These are phyloP conservation scores for Scaptodrosophila latifasciaeformis DNA, from an alignment of 2,888 invertebrate species.

Conservation along the genomic window DNA sequence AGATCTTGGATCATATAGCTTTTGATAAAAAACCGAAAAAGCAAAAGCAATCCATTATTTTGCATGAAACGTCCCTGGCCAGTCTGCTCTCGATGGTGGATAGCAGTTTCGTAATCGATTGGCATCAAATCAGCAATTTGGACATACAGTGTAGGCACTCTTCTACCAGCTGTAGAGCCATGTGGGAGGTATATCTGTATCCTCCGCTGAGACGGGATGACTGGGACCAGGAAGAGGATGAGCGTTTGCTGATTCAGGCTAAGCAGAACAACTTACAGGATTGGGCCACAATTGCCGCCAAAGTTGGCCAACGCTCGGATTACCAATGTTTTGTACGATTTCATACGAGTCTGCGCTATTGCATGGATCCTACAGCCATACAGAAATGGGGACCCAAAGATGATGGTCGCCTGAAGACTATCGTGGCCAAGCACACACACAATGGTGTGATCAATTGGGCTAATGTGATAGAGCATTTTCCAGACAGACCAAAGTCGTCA, in stretches of 20 bases:
- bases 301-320: slow-evolving; percentile 79
- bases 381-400: slow-evolving; percentile 81
- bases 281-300: slow-evolving; percentile 81
- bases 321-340: slow-evolving; percentile 84
- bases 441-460: slow-evolving; percentile 85
- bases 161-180: slow-evolving; percentile 79
- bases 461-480: slow-evolving; percentile 80
- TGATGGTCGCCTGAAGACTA: slow-evolving; percentile 79
- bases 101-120: slow-evolving; percentile 67
- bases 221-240: slow-evolving; percentile 78
- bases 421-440: slow-evolving; percentile 80
- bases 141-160: slow-evolving; percentile 78
- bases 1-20: slow-evolving; percentile 51
- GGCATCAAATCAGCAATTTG: slow-evolving; percentile 67
- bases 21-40: background rate
- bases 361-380: slow-evolving; percentile 18
- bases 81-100: slow-evolving; percentile 40
- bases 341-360: slow-evolving; percentile 75
- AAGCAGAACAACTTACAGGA: slow-evolving; percentile 77
- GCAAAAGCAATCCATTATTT: slow-evolving; percentile 27
- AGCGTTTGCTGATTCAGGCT: slow-evolving; percentile 72
- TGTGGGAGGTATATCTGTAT: slow-evolving; percentile 84
- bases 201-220: slow-evolving; percentile 79
- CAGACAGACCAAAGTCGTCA: slow-evolving; percentile 80
- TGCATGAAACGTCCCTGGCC: slow-evolving; percentile 39